phyloP scores from a whole-genome alignment of 1,140 invertebrate species.

The Drosophila pseudoananassae region DNA sequence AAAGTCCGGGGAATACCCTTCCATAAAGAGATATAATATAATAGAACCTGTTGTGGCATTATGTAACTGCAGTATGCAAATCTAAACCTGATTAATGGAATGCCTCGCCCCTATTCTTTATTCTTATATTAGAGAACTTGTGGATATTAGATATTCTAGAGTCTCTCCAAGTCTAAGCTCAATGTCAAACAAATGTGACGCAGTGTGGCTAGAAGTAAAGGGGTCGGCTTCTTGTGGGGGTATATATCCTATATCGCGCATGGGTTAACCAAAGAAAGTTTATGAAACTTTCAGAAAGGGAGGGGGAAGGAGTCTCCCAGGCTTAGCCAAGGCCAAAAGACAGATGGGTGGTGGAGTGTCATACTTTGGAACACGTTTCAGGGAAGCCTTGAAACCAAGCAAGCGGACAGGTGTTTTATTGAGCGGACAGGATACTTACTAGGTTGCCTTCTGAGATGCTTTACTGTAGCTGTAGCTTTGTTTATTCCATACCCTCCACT shows the following conservation, averaged over 20 bases:
- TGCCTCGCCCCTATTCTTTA: too few relatives aligned
- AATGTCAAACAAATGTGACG: slow-evolving; percentile 48
- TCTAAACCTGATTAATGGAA: background rate
- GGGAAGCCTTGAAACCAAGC: too few relatives aligned
- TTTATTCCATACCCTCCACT: slow-evolving; percentile 16
- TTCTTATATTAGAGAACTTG: slow-evolving; percentile 4
- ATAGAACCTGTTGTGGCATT: background rate
- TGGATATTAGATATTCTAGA: slow-evolving; percentile 3
- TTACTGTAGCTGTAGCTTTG: slow-evolving; percentile 13
- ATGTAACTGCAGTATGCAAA: slow-evolving; percentile 5
- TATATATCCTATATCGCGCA: too few relatives aligned
- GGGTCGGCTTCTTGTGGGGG: too few relatives aligned
- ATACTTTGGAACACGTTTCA: too few relatives aligned
- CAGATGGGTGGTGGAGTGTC: too few relatives aligned
- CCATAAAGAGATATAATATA: background rate
- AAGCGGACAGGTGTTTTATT: too few relatives aligned
- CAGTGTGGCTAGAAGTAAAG: too few relatives aligned
- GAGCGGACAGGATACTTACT: too few relatives aligned
- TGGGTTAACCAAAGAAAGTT: slow-evolving; percentile 18
- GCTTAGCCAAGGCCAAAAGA: too few relatives aligned
- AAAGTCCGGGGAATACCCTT: slow-evolving; percentile 15
- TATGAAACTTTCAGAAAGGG: too few relatives aligned
- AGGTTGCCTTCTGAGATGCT: background rate
- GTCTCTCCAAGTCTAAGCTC: slow-evolving; percentile 30
- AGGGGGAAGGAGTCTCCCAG: too few relatives aligned